phyloP scores from a whole-genome alignment of 2,797 vertebrate species.

The Prionace glauca region DNA sequence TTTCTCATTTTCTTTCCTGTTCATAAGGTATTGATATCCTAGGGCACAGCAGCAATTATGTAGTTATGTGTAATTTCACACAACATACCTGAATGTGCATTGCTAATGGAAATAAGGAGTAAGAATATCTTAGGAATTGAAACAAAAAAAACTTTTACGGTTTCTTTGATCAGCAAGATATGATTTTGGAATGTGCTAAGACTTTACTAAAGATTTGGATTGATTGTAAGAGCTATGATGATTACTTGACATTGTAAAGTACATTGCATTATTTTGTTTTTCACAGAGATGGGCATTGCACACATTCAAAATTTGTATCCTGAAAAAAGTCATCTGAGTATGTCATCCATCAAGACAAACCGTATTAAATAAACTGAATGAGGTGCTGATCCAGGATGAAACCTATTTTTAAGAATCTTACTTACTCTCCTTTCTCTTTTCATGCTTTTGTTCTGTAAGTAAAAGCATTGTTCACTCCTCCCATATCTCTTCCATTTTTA shows the following conservation, averaged over 20 bases:
- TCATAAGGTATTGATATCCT: too few species aligned
- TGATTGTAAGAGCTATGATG: not conserved
- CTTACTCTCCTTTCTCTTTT: not conserved
- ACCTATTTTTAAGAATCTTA: not conserved
- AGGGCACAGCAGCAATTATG: too few species aligned
- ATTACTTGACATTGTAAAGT: not conserved
- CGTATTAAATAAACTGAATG: not conserved
- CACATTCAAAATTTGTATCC: conserved; percentile 22
- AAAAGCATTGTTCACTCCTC: conserved; percentile 38
- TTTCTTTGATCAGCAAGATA: not conserved
- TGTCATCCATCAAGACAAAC: conserved; percentile 6
- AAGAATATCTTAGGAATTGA: not conserved
- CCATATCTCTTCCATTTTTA: not conserved
- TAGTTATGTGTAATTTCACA: not conserved
- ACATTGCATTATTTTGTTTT: not conserved
- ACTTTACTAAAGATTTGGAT: not conserved
- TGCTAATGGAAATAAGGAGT: not conserved
- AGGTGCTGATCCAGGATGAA: not conserved
- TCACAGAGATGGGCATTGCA: not conserved
- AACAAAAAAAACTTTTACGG: not conserved
- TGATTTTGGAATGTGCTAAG: not conserved
- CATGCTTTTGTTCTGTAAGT: not conserved
- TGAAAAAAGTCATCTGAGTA: not conserved
- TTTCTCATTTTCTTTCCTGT: too few species aligned
- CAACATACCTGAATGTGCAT: not conserved